Conservation (phyloP, 2,797 vertebrate species). For the Microtus agrestis region DNA sequence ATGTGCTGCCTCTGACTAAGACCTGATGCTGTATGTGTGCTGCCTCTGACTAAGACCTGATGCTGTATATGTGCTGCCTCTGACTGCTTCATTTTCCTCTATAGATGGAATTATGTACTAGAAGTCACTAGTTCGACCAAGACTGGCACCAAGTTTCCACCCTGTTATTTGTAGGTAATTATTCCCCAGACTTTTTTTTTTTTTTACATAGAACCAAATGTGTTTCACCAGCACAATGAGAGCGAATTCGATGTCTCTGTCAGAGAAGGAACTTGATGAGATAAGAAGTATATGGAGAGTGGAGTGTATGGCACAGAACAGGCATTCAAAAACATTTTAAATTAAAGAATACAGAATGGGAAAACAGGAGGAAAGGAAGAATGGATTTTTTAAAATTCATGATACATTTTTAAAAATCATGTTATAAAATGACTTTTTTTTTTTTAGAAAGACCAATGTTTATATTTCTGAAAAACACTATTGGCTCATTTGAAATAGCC, state of each 20-base stretch:
- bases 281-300: not conserved
- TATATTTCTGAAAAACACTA: not conserved
- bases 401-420: not conserved
- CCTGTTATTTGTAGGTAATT: not conserved
- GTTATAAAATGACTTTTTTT: not conserved
- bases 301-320: not conserved
- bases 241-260: not conserved
- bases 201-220: not conserved
- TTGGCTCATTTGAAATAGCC: not conserved
- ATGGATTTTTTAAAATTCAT: not conserved
- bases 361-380: not conserved
- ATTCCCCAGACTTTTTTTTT: not conserved
- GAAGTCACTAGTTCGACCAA: not conserved
- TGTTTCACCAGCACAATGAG: not conserved
- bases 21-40: not conserved
- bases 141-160: not conserved
- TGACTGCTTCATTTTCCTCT: not conserved
- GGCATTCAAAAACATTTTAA: not conserved
- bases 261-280: not conserved
- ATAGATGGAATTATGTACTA: not conserved
- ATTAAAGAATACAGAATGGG: conserved; percentile 6
- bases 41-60: not conserved
- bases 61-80: not conserved
- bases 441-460: conserved; percentile 35
- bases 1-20: not conserved